These are phyloP conservation scores for Hepsetus odoe DNA, from an alignment of 2,113 vertebrate genomes.

Conservation along the genomic window DNA sequence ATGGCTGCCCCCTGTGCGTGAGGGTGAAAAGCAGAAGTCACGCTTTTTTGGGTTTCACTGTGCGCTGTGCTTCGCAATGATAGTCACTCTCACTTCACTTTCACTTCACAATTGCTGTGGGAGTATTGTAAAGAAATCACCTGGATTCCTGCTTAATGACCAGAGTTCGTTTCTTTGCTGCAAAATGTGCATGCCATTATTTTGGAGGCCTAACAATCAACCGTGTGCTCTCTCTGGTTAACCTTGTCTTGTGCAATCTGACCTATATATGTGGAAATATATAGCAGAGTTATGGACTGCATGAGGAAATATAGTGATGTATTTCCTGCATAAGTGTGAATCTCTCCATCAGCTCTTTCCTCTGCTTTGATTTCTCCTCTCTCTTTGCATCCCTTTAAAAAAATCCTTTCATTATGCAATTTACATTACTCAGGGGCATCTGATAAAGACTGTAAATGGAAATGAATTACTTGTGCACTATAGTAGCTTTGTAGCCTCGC, in stretches of 20 bases:
- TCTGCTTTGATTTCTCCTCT: conserved; percentile 21
- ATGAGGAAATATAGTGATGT: conserved; percentile 64
- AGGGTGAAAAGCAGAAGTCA: too few species aligned
- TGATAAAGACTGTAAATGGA: too few species aligned
- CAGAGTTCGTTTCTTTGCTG: neutral
- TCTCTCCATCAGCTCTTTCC: conserved; percentile 37
- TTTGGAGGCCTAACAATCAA: neutral
- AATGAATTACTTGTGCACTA: too few species aligned
- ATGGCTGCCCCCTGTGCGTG: too few species aligned
- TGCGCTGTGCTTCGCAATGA: too few species aligned
- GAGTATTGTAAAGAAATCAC: neutral
- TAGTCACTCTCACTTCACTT: too few species aligned
- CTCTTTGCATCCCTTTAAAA: conserved; percentile 18
- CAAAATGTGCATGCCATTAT: neutral
- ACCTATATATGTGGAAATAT: conserved; percentile 67
- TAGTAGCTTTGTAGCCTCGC: too few species aligned
- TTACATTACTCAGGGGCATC: too few species aligned
- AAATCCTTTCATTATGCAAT: too few species aligned
- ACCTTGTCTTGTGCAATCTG: conserved; percentile 53
- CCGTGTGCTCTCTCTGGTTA: conserved; percentile 33
- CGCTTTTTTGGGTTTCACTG: too few species aligned
- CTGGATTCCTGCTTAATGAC: neutral
- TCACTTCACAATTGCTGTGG: neutral
- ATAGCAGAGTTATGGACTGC: conserved; percentile 62
- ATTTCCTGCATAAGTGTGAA: conserved; percentile 61